Evolutionary conservation across 2,888 invertebrate genomes (phyloP).

Genomic region (Strigamia crassipes): DNA sequence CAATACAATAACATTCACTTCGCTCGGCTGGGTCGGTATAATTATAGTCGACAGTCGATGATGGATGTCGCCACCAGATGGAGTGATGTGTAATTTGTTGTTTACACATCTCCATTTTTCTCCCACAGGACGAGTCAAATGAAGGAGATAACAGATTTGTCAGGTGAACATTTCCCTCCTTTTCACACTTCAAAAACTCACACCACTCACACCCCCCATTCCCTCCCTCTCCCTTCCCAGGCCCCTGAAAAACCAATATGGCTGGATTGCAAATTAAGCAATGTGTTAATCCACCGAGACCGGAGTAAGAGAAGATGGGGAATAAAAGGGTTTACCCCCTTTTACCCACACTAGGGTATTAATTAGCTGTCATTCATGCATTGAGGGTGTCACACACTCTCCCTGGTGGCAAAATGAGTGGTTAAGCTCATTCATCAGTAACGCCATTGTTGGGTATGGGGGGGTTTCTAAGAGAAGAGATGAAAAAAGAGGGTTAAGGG

Average conservation of each 20-base stretch:
- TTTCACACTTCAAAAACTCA: neutral
- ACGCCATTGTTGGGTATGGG: neutral
- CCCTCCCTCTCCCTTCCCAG: neutral
- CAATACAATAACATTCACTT: neutral
- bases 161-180: conserved; percentile 25
- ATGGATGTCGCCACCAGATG: neutral
- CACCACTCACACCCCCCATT: neutral
- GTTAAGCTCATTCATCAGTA: neutral
- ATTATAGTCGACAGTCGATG: neutral
- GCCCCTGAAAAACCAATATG: neutral
- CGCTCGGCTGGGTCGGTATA: neutral
- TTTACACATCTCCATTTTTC: neutral
- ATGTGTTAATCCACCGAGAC: neutral
- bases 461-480: neutral
- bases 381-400: neutral
- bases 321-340: neutral
- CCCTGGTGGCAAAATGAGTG: neutral
- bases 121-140: neutral
- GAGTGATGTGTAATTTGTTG: neutral
- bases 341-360: neutral
- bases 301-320: neutral
- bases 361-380: conserved; percentile 30
- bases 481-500: neutral
- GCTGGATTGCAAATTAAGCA: conserved; percentile 3
- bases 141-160: conserved; percentile 1